Conservation (phyloP, 2,888 invertebrate genomes). For the Pediacus dermestoides region DNA sequence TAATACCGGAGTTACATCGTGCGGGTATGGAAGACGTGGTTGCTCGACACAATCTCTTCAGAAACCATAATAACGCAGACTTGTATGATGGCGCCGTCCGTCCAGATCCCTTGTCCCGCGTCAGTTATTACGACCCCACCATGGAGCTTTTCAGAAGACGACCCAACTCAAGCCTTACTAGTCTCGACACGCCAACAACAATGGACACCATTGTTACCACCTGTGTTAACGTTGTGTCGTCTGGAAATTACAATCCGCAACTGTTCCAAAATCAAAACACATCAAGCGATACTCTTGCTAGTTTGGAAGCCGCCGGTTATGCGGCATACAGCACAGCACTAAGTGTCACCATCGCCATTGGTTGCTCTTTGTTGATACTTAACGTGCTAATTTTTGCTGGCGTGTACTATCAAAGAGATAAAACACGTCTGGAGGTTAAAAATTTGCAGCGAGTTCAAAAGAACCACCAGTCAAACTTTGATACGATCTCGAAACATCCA, state of each 20-base stretch:
- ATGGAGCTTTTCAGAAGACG: conserved; percentile 60
- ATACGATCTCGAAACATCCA: conserved; percentile 75
- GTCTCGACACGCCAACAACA: conserved; percentile 64
- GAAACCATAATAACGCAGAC: conserved; percentile 82
- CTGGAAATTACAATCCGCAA: conserved; percentile 53
- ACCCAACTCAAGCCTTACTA: conserved; percentile 57
- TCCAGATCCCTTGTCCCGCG: conserved; percentile 73
- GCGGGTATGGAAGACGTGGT: conserved; percentile 88
- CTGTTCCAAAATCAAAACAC: conserved; percentile 57
- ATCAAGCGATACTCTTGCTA: conserved; percentile 74
- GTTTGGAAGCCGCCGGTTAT: conserved; percentile 74
- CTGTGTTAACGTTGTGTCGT: conserved; percentile 60
- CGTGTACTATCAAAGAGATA: conserved; percentile 77
- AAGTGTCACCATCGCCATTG: conserved; percentile 76
- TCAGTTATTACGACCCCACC: conserved; percentile 60
- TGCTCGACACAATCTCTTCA: conserved; percentile 82
- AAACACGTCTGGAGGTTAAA: conserved; percentile 75
- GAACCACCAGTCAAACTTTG: conserved; percentile 61
- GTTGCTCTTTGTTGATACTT: conserved; percentile 74
- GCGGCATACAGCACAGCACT: conserved; percentile 73
- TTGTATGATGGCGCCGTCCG: conserved; percentile 87
- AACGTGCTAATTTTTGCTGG: conserved; percentile 82
- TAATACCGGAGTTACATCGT: conserved; percentile 86
- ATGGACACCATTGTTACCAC: conserved; percentile 69
- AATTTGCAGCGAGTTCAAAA: conserved; percentile 73